A percentile compares a stretch with the other conserved stretches of the same genome.
Evolutionary conservation across 2,113 vertebrate genomes (phyloP).

Genomic region (Aythya baeri): DNA sequence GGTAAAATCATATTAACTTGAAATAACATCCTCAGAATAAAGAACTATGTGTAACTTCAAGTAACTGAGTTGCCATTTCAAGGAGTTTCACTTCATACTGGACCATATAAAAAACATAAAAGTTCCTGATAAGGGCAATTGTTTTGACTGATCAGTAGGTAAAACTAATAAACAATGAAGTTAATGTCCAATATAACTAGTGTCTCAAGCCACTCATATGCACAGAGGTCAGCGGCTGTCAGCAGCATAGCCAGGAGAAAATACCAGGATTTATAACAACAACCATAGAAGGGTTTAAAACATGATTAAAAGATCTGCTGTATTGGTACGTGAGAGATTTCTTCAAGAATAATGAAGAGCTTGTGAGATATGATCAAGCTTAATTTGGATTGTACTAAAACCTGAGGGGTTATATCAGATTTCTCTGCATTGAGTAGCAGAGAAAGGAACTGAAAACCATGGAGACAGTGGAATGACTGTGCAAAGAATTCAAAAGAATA

Average conservation of each 20-base stretch:
- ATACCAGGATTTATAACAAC: not conserved
- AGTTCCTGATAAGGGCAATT: not conserved
- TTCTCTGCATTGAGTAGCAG: not conserved
- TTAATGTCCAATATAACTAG: not conserved
- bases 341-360: slow-evolving; percentile 8
- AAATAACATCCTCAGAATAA: not conserved
- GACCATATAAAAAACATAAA: not conserved
- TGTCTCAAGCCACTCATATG: not conserved
- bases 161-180: not conserved
- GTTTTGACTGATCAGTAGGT: not conserved
- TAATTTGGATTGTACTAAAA: slow-evolving; percentile 37
- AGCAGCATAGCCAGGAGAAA: not conserved
- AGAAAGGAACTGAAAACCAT: not conserved
- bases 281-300: not conserved
- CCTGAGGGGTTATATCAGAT: not conserved
- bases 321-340: not conserved
- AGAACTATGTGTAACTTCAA: not conserved
- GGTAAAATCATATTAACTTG: not conserved
- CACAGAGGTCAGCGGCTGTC: not conserved
- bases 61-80: not conserved
- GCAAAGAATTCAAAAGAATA: not conserved
- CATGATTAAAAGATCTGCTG: not conserved
- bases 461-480: not conserved
- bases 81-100: not conserved
- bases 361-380: slow-evolving; percentile 38